Conservation (phyloP, 1,140 invertebrate genomes). For the Plodia interpunctella region DNA sequence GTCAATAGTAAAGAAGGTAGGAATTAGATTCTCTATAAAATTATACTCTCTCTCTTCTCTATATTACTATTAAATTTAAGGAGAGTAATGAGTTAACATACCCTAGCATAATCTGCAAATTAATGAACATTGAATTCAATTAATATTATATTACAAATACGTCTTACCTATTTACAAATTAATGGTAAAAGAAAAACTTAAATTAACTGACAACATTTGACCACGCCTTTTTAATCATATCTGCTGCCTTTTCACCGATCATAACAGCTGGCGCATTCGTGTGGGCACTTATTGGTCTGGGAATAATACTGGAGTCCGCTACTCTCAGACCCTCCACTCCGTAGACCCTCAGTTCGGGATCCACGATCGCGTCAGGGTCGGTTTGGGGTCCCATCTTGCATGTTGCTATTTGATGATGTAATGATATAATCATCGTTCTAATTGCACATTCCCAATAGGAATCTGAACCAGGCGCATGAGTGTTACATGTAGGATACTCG, state of each 20-base stretch:
- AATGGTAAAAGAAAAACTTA: neutral
- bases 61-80: too few species aligned
- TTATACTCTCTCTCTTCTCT: too few species aligned
- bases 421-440: conserved; percentile 78
- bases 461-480: conserved; percentile 77
- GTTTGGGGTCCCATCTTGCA: conserved; percentile 85
- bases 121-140: neutral
- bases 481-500: conserved; percentile 78
- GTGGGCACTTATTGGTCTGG: conserved; percentile 82
- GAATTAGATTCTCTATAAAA: too few species aligned
- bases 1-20: too few species aligned
- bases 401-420: conserved; percentile 84
- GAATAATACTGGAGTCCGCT: conserved; percentile 87
- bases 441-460: conserved; percentile 88
- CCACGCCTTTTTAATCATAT: conserved; percentile 86
- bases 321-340: conserved; percentile 85
- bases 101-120: too few species aligned
- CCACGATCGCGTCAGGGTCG: conserved; percentile 86
- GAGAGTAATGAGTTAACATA: too few species aligned
- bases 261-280: conserved; percentile 85
- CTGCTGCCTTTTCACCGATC: conserved; percentile 92
- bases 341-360: conserved; percentile 83
- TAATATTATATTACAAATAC: neutral
- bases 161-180: conserved; percentile 2
- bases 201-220: conserved; percentile 32